phyloP scores from a whole-genome alignment of 2,113 vertebrate species.

The Hyperopisus bebe region DNA sequence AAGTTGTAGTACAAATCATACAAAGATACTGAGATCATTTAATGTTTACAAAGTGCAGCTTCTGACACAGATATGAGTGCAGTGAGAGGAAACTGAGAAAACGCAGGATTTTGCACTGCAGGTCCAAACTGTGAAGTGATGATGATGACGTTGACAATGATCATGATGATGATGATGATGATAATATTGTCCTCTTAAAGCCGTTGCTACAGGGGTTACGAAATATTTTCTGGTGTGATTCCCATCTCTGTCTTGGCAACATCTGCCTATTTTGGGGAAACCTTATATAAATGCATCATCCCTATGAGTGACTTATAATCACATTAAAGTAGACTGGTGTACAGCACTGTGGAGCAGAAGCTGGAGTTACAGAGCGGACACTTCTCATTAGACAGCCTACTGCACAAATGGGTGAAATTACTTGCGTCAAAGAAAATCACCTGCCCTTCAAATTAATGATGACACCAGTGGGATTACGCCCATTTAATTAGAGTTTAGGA shows the following conservation, averaged over 20 bases:
- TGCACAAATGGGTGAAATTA: background rate
- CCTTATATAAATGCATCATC: background rate
- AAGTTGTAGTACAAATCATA: background rate
- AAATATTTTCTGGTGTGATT: background rate
- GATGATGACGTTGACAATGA: background rate
- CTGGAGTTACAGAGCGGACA: background rate
- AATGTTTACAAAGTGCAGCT: background rate
- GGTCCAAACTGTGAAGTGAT: background rate
- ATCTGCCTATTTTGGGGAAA: background rate
- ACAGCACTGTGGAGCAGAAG: background rate
- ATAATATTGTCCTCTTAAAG: background rate
- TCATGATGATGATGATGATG: background rate
- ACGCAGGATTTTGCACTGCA: background rate
- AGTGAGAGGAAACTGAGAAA: background rate
- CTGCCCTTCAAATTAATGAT: background rate
- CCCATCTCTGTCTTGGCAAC: background rate
- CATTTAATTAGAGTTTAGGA: background rate
- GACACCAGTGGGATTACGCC: background rate
- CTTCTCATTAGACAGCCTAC: background rate
- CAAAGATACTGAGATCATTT: background rate
- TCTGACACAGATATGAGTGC: background rate
- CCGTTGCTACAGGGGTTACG: background rate
- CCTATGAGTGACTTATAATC: background rate
- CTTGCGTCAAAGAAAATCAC: constrained; percentile 4
- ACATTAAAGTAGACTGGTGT: background rate